Evolutionary conservation across 1,140 invertebrate genomes (phyloP).

Genomic region (Hestina assimilis): DNA sequence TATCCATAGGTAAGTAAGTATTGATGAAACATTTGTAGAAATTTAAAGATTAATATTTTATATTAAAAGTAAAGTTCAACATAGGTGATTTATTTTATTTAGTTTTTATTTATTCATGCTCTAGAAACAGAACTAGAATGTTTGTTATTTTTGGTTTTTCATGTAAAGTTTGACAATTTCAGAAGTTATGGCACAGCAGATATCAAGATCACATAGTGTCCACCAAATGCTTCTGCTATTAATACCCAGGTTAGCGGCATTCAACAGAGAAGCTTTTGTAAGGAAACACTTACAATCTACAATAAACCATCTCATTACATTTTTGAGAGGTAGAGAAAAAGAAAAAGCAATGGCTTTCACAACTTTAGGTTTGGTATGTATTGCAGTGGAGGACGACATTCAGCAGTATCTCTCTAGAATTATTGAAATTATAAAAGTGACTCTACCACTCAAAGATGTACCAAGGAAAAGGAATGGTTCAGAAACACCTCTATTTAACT

Average conservation of each 20-base stretch:
- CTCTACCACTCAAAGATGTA: conserved; percentile 89
- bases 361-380: conserved; percentile 93
- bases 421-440: conserved; percentile 90
- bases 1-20: conserved; percentile 80
- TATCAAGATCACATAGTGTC: conserved; percentile 87
- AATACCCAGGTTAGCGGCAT: conserved; percentile 95
- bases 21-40: not conserved
- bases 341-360: conserved; percentile 92
- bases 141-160: no score
- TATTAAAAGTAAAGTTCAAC: no score
- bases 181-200: conserved; percentile 88
- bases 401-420: conserved; percentile 89
- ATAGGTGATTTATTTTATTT: no score
- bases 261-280: conserved; percentile 90
- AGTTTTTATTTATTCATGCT: no score
- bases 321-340: conserved; percentile 87
- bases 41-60: not conserved
- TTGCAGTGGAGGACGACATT: conserved; percentile 91
- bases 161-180: conserved; percentile 26
- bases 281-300: conserved; percentile 88
- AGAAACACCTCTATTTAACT: conserved; percentile 95
- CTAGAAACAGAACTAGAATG: no score
- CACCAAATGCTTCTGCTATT: conserved; percentile 93
- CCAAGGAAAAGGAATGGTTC: conserved; percentile 85
- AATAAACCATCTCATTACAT: conserved; percentile 88